Conservation (phyloP, 2,888 invertebrate species). For the Cecidostiba fungosa region DNA sequence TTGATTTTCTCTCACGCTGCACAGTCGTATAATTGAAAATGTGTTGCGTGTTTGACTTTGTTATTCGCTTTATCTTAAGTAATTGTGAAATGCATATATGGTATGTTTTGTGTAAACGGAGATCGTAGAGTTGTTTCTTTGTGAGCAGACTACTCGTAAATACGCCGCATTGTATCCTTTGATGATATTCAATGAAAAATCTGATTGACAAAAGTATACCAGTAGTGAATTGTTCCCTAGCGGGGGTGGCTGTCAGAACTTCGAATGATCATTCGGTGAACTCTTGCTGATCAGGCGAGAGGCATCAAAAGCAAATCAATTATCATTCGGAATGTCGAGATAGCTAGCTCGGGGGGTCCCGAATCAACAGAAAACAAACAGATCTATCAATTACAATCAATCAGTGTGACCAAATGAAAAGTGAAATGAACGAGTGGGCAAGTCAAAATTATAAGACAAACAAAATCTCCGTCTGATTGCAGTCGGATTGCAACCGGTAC, state of each 20-base stretch:
- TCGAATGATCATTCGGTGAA: conserved; percentile 48
- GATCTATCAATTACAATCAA: neutral
- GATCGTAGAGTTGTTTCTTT: neutral
- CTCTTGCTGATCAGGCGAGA: neutral
- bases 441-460: conserved; percentile 51
- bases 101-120: neutral
- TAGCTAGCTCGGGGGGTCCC: conserved; percentile 14
- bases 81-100: neutral
- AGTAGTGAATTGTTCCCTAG: conserved; percentile 14
- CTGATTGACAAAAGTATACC: conserved; percentile 52
- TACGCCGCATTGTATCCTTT: neutral
- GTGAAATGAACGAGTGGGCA: conserved; percentile 48
- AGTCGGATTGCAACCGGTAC: conserved; percentile 81
- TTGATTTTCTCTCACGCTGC: too few species aligned
- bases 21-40: conserved; percentile 34
- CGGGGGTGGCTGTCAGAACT: conserved; percentile 40
- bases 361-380: neutral
- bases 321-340: conserved; percentile 52
- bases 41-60: conserved; percentile 1
- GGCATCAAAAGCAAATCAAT: neutral
- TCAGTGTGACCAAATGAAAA: neutral
- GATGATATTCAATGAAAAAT: conserved; percentile 33
- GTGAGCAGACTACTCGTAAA: neutral
- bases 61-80: neutral
- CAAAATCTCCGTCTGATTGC: conserved; percentile 79